Base-by-base conservation (phyloP, 1,140 invertebrate genomes). In the Drosophila arizonae region DNA sequence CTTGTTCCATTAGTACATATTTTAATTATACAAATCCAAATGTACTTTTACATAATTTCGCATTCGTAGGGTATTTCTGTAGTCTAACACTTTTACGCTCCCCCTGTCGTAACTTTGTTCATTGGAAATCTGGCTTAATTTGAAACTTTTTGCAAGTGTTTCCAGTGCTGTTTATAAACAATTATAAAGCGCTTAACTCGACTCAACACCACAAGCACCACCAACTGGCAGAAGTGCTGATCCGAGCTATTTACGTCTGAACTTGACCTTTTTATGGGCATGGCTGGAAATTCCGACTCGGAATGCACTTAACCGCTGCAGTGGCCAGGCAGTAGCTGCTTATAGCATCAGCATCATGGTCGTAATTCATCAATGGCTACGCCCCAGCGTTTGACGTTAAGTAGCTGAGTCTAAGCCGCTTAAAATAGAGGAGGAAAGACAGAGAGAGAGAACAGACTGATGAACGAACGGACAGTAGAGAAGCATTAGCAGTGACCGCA, bases 391-490 rank as follows among this genome's bases (percentile, higher is more conserved):
- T 54, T 60, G 55, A 26, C 52, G 21, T 21, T 71, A 75, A 75
- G 72, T 65, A 75, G 67, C 58, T 70, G 66, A 30, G 17, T 58
- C 71, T 75, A 75, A 75, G 72, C 68, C 9, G 72, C 60, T 75
- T 70, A 70, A 41, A 46, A 26, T 33, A 52, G 52, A 41, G 43
- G n/a, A 17, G 6, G 43, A 15, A 3, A 9, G 15, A 46, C 6
- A 55, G 0, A 24, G 6, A 11, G 8, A 57, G 9, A 39, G 24
- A 24, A 24, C 1, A 21, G 41, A n/a, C 21, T 24, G 33, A 30
- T 11, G 24, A 6, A 48, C 8, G 56, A 17, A 56, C 15, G 33
- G 39, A 62, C 41, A 52, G 55, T 4, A 51, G 15, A 36, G 30
- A n/a, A 55, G 52, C 52, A 52, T 30, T 52, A 13, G 33, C 28